Conservation (phyloP, 1,140 invertebrate genomes). For the Gonioctena quinquepunctata region DNA sequence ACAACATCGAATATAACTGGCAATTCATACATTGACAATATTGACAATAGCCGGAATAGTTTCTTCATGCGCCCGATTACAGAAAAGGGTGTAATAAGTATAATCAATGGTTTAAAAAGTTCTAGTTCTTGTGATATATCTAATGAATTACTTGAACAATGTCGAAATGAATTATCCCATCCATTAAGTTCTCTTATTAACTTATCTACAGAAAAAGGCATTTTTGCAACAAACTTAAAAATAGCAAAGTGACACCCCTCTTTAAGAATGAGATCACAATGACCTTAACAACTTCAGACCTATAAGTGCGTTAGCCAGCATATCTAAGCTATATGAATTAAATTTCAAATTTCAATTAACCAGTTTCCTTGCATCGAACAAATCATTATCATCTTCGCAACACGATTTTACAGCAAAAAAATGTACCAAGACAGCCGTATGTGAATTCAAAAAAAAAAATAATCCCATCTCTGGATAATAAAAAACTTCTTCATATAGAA, state of each 20-base stretch:
- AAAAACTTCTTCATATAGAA: no score
- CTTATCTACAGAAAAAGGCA: not conserved
- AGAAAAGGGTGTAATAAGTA: not conserved
- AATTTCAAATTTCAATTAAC: no score
- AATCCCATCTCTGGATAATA: no score
- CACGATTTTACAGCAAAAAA: no score
- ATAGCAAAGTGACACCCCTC: not conserved
- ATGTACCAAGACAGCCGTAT: no score
- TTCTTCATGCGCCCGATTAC: not conserved
- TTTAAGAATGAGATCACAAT: slow-evolving; percentile 3
- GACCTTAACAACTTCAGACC: not conserved
- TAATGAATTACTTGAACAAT: not conserved
- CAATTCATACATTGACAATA: slow-evolving; percentile 3
- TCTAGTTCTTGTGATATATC: not conserved
- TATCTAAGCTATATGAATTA: no score
- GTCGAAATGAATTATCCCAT: no score
- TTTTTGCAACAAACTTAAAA: not conserved
- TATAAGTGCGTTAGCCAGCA: slow-evolving; percentile 1
- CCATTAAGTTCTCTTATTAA: not conserved
- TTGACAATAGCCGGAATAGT: not conserved
- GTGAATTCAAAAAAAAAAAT: no score
- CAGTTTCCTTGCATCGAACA: no score
- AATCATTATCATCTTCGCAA: no score
- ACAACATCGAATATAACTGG: not conserved
- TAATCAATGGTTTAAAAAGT: slow-evolving; percentile 8